Evolutionary conservation across 2,797 vertebrate species (phyloP), one percentile per base, ranked within the genome.

Genomic region (Etheostoma nigrum): DNA sequence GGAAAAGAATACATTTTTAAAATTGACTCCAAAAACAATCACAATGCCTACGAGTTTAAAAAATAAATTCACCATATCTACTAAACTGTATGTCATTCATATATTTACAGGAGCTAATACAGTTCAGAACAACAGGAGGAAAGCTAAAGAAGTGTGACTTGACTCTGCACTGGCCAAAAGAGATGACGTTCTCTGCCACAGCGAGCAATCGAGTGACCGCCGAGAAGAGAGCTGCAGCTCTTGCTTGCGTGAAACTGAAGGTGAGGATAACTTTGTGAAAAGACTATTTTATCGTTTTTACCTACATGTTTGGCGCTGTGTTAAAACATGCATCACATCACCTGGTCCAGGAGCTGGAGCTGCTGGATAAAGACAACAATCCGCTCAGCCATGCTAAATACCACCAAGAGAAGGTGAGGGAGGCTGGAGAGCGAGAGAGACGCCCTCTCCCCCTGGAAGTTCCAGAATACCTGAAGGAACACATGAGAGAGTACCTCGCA

Each of bases 231-330:
- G 97, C 96, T 0, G 96, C 98, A 0, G 98, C 97, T 0, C 90
- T 99, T 49, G 98, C 97, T 72, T 99, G 98, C 74, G 92, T 97
- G 93, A 97, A 95, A 78, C 89, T 99, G 2, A 99, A 99, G 96
- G 97, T 97, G 61, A 84, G 89, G 25, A 6, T 12, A 0, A 4
- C 4, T 73, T 48, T 44, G 0, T 6, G 0, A 11, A 51, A 23
- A 12, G 45, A 9, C 6, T 11, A 1, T 4, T 23, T 0, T 25
- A 2, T 7, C 14, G 44, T 25, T 53, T 53, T 53, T 36, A 57
- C 9, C 12, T 45, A 0, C 5, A 62, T 42, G 63, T 3, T 68
- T 21, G 1, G 19, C 57, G 8, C 9, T 18, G 19, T 62, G 27
- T 11, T 62, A 47, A 82, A 21, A 14, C 21, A 0, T 23, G 7